Evolutionary conservation across 2,888 invertebrate genomes (phyloP), one percentile per base, ranked within the genome.

Genomic region (Heteropelma amictum): DNA sequence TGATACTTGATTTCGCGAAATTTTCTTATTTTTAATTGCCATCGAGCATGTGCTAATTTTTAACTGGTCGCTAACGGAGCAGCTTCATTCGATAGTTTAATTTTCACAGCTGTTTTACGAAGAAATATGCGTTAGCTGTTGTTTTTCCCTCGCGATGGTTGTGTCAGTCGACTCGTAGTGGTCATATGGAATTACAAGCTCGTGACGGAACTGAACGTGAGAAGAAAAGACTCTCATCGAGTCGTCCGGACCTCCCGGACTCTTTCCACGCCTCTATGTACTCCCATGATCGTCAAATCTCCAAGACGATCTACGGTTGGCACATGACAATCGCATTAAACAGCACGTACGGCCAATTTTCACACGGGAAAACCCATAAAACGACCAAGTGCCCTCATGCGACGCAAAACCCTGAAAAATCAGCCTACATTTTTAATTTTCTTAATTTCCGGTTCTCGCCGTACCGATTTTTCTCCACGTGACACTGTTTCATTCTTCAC

Each of bases 231-330:
- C 38, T 58, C 38, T 65, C 54, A 38, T 64, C 56, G 60, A 17
- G 60, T 60, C 10, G 61, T 40, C 28, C 56, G 61, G 75, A 75
- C 75, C 75, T 75, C 75, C 75, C 75, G 75, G 75, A 75, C 75
- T 71, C 56, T 71, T 72, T 68, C 63, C 67, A 70, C 74, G 70
- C 64, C 70, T 65, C 40, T 38, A 67, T 56, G 28, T 26, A 56
- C 42, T 64, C 23, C 17, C 60, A 53, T 30, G 23, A 35, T 67
- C 67, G 56, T 68, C 56, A 58, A 54, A 61, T 33, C 28, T 17
- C 51, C 45, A 33, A 33, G 45, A 72, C 58, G 33, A 53, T 38
- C n/a, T n/a, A n/a, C 53, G 45, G 65, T 67, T 67, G 45, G 42
- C 65, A 42, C 33, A 23, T 63, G 33, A 61, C 51, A 64, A 51